A percentile compares a stretch with the other conserved stretches of the same genome.
phyloP scores from a whole-genome alignment of 1,140 invertebrate genomes.

The Lucilia sericata region DNA sequence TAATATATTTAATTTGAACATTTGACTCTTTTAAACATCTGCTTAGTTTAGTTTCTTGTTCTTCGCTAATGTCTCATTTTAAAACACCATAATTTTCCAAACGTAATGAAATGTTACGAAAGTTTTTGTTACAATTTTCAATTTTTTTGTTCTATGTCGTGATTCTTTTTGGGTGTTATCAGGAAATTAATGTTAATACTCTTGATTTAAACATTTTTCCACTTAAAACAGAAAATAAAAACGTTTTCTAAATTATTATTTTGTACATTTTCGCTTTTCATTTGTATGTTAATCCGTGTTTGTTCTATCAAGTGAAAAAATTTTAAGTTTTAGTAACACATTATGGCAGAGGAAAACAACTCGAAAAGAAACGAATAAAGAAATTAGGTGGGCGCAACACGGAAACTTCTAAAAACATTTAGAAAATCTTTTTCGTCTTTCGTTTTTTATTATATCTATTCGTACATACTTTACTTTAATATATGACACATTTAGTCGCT shows the following conservation, averaged over 20 bases:
- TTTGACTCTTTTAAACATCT: neutral
- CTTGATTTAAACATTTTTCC: constrained; percentile 1
- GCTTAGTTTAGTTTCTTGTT: neutral
- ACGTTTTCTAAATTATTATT: neutral
- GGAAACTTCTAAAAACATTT: constrained; percentile 23
- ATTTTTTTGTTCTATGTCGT: neutral
- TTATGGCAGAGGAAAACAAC: neutral
- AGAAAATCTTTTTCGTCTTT: neutral
- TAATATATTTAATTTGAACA: neutral
- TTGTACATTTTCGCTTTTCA: neutral
- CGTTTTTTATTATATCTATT: neutral
- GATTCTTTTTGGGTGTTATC: neutral
- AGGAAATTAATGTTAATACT: constrained; percentile 39
- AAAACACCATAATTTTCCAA: constrained; percentile 14
- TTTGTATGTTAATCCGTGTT: constrained; percentile 17
- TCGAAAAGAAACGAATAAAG: neutral
- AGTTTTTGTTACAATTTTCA: neutral
- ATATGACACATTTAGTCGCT: constrained; percentile 10
- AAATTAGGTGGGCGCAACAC: constrained; percentile 31
- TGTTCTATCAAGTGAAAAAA: neutral
- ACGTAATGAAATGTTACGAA: constrained; percentile 27
- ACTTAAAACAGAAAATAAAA: neutral
- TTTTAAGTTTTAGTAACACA: constrained; percentile 35
- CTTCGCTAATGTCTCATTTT: neutral
- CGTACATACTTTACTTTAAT: neutral